Evolutionary conservation across 2,113 vertebrate species (phyloP).

Genomic region (Saccopteryx leptura): DNA sequence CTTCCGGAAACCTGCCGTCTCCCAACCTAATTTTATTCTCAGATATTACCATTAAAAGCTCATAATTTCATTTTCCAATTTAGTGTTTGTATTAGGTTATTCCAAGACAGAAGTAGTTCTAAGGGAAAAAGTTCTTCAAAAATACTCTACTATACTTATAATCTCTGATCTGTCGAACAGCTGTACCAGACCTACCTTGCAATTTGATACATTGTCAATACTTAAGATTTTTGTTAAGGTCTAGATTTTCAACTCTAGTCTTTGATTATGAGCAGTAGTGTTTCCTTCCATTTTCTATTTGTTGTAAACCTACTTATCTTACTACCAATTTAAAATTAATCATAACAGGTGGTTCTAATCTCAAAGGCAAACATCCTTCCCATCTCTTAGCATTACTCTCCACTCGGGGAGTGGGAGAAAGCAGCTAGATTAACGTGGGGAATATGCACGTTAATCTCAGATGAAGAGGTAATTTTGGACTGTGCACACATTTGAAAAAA

Average conservation of each 20-base stretch:
- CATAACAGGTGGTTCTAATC: conserved; percentile 46
- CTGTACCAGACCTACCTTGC: neutral
- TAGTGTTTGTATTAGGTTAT: neutral
- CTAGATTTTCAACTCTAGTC: neutral
- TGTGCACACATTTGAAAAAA: conserved; percentile 61
- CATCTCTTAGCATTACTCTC: conserved; percentile 62
- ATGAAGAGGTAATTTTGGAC: conserved; percentile 75
- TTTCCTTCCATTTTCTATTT: conserved; percentile 67
- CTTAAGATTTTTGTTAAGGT: neutral
- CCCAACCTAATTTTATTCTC: neutral
- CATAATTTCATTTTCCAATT: conserved; percentile 46
- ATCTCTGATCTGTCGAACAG: neutral
- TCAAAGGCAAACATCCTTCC: conserved; percentile 22
- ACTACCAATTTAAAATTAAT: conserved; percentile 69
- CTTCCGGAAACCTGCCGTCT: neutral
- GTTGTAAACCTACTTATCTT: conserved; percentile 75
- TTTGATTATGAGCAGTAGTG: conserved; percentile 43
- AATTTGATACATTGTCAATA: neutral
- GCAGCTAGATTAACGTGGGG: conserved; percentile 50
- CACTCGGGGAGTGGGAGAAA: conserved; percentile 13
- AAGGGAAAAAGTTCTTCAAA: neutral
- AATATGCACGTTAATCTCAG: conserved; percentile 71
- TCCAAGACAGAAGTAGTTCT: neutral
- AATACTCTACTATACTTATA: neutral
- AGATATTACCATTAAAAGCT: neutral